Base-by-base conservation (phyloP, 2,888 invertebrate genomes). In the Epirrhoe alternata region DNA sequence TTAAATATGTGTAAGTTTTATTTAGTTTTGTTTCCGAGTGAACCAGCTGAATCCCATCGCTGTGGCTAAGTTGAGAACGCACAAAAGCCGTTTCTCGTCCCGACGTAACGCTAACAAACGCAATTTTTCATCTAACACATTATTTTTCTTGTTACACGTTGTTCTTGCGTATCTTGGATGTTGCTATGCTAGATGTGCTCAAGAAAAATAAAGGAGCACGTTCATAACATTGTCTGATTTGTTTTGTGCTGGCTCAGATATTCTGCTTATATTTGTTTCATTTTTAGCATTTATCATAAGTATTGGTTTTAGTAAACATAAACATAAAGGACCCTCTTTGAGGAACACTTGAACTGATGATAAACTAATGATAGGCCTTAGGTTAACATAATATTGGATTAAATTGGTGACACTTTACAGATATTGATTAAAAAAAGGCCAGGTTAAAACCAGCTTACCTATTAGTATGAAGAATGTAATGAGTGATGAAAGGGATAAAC, bases 111-210 rank as follows among this genome's bases (percentile, higher is more conserved):
- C 77, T 81, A 79, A 82, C 78, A 81, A 82, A 81, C 76, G 77
- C 74, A 76, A 83, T 83, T 79, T 79, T 76, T 83, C 82, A 83
- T 75, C 66, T 63, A 49, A 68, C 68, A 76, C 75, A 77, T 80
- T 78, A 77, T 81, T 80, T 79, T 75, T 69, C 72, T 75, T 63
- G 73, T 75, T 76, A 78, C 69, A 58, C 49, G 56, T 67, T 72
- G 54, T 69, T 71, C 68, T 70, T 47, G 49, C 49, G 64, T 66
- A 64, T 51, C 60, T 55, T 59, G 53, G 64, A 68, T 51, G 45
- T 54, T 66, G 31, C 30, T 61, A 16, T 56, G 31, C 70, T 70
- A 30, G 68, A 67, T 69, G 55, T 50, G 68, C 8, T 56, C 30
- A 38, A 56, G 50, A 51, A 51, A 58, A 52, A 58, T 30, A n/a